A percentile compares a stretch with the other conserved stretches of the same genome.
phyloP scores from a whole-genome alignment of 2,113 vertebrate genomes.

The Psittacula cyanocephala region DNA sequence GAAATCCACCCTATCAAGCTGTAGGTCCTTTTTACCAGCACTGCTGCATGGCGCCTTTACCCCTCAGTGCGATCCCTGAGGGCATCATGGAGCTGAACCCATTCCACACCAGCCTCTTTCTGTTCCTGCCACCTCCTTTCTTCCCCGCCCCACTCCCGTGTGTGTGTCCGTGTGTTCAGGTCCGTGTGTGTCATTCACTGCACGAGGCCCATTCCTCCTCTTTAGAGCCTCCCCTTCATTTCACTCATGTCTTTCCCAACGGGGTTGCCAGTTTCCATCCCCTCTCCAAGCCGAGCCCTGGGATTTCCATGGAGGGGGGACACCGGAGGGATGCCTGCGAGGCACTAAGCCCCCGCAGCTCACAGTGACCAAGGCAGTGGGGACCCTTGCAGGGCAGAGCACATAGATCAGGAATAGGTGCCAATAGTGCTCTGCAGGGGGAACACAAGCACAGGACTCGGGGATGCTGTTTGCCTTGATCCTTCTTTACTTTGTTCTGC shows the following conservation, averaged over 20 bases:
- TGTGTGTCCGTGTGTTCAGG: neutral
- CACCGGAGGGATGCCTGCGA: neutral
- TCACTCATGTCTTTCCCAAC: rapidly evolving
- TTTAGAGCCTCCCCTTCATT: rapidly evolving
- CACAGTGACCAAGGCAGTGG: rapidly evolving
- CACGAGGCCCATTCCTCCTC: neutral
- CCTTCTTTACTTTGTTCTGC: neutral
- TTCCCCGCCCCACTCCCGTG: too few relatives aligned
- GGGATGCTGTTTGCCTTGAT: neutral
- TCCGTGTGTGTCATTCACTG: neutral
- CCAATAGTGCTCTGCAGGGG: neutral
- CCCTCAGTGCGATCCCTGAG: neutral
- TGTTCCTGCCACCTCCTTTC: neutral
- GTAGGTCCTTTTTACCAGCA: neutral
- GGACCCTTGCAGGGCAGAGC: neutral
- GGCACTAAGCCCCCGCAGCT: neutral
- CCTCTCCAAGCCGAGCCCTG: neutral
- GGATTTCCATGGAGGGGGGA: neutral
- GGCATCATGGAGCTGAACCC: neutral
- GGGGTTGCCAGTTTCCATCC: neutral
- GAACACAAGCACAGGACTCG: neutral
- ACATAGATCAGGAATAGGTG: rapidly evolving
- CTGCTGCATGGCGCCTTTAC: neutral
- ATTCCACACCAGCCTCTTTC: neutral
- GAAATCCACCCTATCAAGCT: neutral